A percentile compares a stretch with the other conserved stretches of the same genome.
Conservation (phyloP, 23 tunicate species). For the Halocynthia aurantium region DNA sequence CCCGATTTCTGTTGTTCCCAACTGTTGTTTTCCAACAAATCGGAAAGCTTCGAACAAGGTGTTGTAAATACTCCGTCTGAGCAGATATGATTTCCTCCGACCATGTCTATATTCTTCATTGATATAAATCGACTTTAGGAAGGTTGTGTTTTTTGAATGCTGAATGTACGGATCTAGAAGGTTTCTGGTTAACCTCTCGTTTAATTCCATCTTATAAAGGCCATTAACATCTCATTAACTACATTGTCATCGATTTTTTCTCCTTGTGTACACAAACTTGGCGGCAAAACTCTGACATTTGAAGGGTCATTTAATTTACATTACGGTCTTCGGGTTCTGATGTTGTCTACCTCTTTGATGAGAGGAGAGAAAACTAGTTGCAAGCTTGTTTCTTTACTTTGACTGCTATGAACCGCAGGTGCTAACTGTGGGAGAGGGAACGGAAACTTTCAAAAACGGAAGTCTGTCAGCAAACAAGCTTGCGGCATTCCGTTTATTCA, state of each 20-base stretch:
- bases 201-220: constrained; percentile 2
- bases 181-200: neutral
- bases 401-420: neutral
- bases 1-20: neutral
- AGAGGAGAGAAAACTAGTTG: neutral
- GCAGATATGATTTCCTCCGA: neutral
- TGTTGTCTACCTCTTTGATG: neutral
- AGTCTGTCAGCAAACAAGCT: neutral
- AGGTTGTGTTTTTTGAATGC: neutral
- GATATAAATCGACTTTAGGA: neutral
- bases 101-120: neutral
- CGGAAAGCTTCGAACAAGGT: neutral
- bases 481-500: neutral
- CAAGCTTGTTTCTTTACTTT: neutral
- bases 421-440: neutral
- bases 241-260: constrained; percentile 10
- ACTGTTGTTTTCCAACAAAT: neutral
- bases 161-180: neutral
- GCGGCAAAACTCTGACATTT: neutral
- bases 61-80: neutral
- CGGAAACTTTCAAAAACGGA: neutral
- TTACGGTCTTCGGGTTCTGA: neutral
- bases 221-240: constrained; percentile 14
- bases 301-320: constrained; percentile 7
- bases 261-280: constrained; percentile 6